Base-by-base conservation (phyloP, 2,797 vertebrate genomes). In the Semaprochilodus insignis region DNA sequence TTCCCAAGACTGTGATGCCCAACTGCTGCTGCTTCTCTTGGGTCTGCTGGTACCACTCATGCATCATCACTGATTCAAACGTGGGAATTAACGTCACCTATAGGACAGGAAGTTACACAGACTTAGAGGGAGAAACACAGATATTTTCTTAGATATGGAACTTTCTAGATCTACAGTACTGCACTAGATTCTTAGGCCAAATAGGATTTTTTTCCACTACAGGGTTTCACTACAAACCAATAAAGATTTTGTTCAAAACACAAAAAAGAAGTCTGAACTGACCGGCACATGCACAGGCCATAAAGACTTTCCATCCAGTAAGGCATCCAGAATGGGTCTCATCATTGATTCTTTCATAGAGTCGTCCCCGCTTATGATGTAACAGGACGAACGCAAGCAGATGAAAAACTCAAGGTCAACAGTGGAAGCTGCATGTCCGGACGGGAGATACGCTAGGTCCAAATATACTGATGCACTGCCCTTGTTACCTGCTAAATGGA, bases 391-490 rank as follows among this genome's bases (percentile, higher is more conserved):
- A 0, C 97, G 96, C 2, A 98, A 48, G 0, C 92, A 91, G 1
- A 88, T 90, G 89, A 99, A 99, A 52, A 98, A 96, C 6, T 96
- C 95, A 25, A 92, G 87, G 0, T 96, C 95, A 71, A 99, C 88
- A 0, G 94, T 94, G 69, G 93, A 90, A 1, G 95, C 92, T 1
- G 96, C 95, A 7, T 85, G 66, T 0, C 96, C 94, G 0, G 96
- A 95, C 0, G 98, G 98, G 83, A 99, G 88, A 87, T 99, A 99
- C 2, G 97, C 97, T 85, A 99, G 92, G 91, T 99, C 98, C 87
- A 99, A 90, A n/a, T 97, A 97, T 0, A 96, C 63, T 0, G 92
- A 94, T 34, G 91, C 62, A n/a, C 83, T 79, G 76, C 77, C 6
- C 36, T 80, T 86, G 71, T 66, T 77, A 74, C 87, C 83, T 86